Conservation (phyloP, 1,140 invertebrate species). For the Heliconius congener region DNA sequence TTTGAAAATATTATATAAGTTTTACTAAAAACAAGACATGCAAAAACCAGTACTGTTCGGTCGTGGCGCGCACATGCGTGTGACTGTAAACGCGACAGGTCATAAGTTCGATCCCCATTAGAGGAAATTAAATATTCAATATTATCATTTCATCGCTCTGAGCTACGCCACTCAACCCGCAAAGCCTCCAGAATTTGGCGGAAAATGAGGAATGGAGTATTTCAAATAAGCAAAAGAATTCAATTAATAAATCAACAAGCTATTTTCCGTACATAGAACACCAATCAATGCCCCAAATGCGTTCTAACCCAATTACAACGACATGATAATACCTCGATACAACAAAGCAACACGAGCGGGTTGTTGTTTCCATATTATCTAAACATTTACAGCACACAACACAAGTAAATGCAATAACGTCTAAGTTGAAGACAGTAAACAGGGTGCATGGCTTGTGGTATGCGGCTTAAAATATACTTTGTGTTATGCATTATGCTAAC, state of each 20-base stretch:
- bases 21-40: neutral
- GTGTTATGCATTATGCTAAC: conserved; percentile 10
- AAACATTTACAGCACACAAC: neutral
- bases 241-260: neutral
- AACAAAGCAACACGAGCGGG: neutral
- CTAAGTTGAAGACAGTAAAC: conserved; percentile 14
- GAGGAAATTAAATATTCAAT: too few relatives aligned
- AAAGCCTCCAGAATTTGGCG: too few relatives aligned
- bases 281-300: neutral
- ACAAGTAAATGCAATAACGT: neutral
- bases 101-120: too few relatives aligned
- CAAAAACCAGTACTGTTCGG: too few relatives aligned
- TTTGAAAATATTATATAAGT: neutral
- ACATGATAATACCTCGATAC: conserved; percentile 4
- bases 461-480: conserved; percentile 6
- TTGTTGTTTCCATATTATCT: neutral
- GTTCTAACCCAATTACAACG: neutral
- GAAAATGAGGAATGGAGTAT: too few relatives aligned
- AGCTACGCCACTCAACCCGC: too few relatives aligned
- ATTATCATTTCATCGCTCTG: too few relatives aligned
- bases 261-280: neutral
- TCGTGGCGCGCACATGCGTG: too few relatives aligned
- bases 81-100: too few relatives aligned
- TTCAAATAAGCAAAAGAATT: neutral
- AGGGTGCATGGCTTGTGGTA: conserved; percentile 6